Evolutionary conservation across 2,113 vertebrate genomes (phyloP), one percentile per base, ranked within the genome.

Genomic region (Cyprinodon brontotheroides): DNA sequence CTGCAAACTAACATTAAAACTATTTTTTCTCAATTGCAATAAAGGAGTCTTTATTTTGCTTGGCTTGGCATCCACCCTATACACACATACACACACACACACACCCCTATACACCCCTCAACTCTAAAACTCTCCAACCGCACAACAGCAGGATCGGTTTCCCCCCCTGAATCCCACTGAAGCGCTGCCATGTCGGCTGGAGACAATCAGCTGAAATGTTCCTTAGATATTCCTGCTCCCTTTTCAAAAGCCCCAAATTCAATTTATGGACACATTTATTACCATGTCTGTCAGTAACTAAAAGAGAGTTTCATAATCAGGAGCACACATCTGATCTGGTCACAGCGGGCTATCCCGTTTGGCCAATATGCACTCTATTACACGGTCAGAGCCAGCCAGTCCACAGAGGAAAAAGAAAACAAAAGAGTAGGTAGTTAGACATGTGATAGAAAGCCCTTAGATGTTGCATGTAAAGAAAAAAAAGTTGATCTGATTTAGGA

Each of bases 241-340:
- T 95, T 92, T 97, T 95, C 95, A 96, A 94, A 93, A 92, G 95
- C 95, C 94, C 95, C 95, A 97, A 97, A 98, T 97, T 98, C 96
- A 97, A 98, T 98, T 99, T 98, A 96, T 97, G 95, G 97, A 96
- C 96, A 96, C 97, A 96, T 97, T 97, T 97, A 98, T 98, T 97
- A 96, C 96, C 95, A 93, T 96, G 96, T 97, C 96, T 97, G 96
- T 98, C 96, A 96, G 96, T 95, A 96, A 96, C 95, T 96, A 92
- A 96, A 97, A 90, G 95, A 94, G 89, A 91, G 90, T 92, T 96
- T 91, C 96, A 95, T 97, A 98, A 98, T 98, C 96, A 95, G 95
- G 94, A 96, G 95, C 95, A 96, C 96, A 96, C 95, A 90, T 93
- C 90, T 94, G 91, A 94, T 92, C 91, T 91, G 89, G 91, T 92